These are phyloP conservation scores for Atherinosoma microstoma DNA, from an alignment of 2,797 vertebrate genomes.

Conservation along the genomic window DNA sequence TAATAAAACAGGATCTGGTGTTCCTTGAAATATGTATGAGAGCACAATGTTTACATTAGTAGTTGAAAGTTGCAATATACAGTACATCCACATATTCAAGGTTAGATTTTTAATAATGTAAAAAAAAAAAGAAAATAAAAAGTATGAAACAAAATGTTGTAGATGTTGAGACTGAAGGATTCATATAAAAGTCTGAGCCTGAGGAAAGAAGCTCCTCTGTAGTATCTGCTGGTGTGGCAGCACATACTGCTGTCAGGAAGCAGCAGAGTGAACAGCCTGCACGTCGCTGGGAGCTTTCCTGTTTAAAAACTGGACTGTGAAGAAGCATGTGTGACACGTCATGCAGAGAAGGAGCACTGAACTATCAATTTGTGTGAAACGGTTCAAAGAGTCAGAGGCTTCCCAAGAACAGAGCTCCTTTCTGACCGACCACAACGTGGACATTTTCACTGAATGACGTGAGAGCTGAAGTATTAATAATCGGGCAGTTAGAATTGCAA, in stretches of 20 bases:
- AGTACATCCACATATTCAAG: background rate
- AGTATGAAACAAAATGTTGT: slow-evolving; percentile 2
- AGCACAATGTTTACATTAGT: background rate
- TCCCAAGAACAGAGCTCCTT: background rate
- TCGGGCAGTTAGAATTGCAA: slow-evolving; percentile 6
- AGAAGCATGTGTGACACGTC: background rate
- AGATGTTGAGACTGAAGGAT: background rate
- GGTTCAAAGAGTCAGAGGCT: background rate
- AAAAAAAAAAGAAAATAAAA: slow-evolving; percentile 10
- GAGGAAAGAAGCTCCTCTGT: background rate
- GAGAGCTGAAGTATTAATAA: slow-evolving; percentile 30
- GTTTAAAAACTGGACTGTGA: background rate
- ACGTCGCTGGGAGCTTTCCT: background rate
- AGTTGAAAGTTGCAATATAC: background rate
- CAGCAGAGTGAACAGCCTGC: background rate
- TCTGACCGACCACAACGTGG: slow-evolving; percentile 14
- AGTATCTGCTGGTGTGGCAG: background rate
- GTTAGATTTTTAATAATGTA: background rate
- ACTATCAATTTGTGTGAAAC: slow-evolving; percentile 1
- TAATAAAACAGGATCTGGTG: background rate
- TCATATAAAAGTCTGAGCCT: background rate
- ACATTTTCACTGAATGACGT: slow-evolving; percentile 22
- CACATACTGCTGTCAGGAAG: background rate
- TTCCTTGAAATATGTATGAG: background rate
- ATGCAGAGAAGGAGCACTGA: background rate